Evolutionary conservation across 2,113 vertebrate species (phyloP).

Genomic region (Axis porcinus): DNA sequence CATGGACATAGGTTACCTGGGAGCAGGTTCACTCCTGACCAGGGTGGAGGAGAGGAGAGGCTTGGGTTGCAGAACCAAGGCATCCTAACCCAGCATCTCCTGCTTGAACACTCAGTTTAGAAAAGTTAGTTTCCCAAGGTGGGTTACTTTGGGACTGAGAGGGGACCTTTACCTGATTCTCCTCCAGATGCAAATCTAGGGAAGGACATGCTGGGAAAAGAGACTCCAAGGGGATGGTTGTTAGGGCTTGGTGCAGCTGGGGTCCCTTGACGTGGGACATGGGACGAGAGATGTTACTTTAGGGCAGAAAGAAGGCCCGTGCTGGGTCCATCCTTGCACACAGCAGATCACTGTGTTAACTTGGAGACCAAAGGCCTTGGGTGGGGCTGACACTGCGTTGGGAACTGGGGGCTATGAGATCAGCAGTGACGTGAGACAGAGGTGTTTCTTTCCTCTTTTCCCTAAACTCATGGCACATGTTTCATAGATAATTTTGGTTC

Average conservation of each 20-base stretch:
- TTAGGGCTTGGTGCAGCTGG: neutral
- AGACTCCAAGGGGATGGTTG: neutral
- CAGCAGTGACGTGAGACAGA: neutral
- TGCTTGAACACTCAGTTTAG: neutral
- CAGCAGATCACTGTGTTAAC: no score
- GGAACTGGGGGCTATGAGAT: neutral
- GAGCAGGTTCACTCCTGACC: neutral
- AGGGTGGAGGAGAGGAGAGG: neutral
- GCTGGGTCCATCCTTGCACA: neutral
- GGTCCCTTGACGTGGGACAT: neutral
- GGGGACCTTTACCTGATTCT: neutral
- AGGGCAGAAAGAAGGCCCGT: neutral
- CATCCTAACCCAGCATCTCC: neutral
- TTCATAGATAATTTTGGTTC: neutral
- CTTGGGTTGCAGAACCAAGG: neutral
- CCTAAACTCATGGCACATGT: neutral
- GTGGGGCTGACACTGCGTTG: no score
- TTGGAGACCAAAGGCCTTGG: neutral
- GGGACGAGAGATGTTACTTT: neutral
- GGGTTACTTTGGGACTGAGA: neutral
- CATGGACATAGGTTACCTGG: neutral
- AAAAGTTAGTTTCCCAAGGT: neutral
- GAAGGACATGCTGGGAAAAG: neutral
- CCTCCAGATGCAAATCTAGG: neutral
- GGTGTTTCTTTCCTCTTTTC: neutral